Base-by-base conservation (phyloP, 2,797 vertebrate genomes). In the Gymnoscopelus braueri region DNA sequence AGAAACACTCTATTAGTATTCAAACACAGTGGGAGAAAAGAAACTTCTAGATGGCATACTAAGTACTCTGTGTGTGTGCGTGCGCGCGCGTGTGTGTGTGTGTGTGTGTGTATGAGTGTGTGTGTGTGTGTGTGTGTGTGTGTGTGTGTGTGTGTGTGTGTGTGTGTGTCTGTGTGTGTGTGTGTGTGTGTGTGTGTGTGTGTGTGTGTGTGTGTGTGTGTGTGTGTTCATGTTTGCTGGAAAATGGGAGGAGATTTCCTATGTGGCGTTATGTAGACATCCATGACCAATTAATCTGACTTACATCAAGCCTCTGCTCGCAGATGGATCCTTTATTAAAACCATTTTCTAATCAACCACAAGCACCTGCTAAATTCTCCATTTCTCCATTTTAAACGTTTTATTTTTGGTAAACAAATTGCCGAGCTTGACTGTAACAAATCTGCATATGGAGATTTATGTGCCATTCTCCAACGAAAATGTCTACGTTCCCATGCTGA, bases 281-380 rank as follows among this genome's bases (percentile, higher is more conserved):
- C 92, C 92, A 93, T 92, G 91, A 92, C 92, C 92, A 91, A 87
- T 88, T 91, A 89, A 87, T 92, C 78, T 90, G 90, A 85, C 88
- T 93, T 93, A 92, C 92, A 93, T 90, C 84, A 82, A 85, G 65
- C 86, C 81, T 86, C 83, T 88, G 82, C 88, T 94, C 90, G 82
- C 90, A 95, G 93, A 93, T 91, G 85, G 80, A 92, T 93, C 88
- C 93, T 88, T 91, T 91, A 87, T 92, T 91, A 91, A 89, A 95
- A 90, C 72, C 88, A 85, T 91, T 88, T 94, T 93, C 72, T 85
- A 92, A 82, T 88, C 71, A 62, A 85, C 68, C 89, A 77, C 72
- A 83, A 88, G 89, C 91, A 87, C 88, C 88, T 93, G 91, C 79
- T 89, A 90, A 89, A 90, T 80, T 68, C 77, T 59, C 63, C 65